Evolutionary conservation across 2,888 invertebrate species (phyloP).

Genomic region (Lydus trimaculatus): DNA sequence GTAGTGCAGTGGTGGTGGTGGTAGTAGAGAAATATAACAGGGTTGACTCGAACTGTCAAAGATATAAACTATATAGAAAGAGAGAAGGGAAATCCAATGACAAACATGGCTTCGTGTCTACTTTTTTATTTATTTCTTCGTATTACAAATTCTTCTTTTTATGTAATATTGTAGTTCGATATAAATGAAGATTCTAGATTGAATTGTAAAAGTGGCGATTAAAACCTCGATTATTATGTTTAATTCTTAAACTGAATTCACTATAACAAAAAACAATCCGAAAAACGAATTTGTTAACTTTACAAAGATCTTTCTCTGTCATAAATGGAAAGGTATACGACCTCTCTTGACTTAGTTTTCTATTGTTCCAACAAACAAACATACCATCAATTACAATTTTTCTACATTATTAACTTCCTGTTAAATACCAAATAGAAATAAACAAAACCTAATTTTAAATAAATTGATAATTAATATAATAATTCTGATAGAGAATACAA

Average conservation of each 20-base stretch:
- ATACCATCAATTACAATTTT: not conserved
- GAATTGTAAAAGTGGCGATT: too few relatives aligned
- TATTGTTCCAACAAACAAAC: slow-evolving; percentile 6
- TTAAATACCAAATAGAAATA: not conserved
- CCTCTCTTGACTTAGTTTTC: slow-evolving; percentile 8
- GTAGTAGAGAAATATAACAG: slow-evolving; percentile 1
- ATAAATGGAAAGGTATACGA: slow-evolving; percentile 7
- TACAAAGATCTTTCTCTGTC: not conserved
- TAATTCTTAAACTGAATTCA: too few relatives aligned
- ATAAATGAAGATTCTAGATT: not conserved
- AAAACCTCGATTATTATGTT: too few relatives aligned
- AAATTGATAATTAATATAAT: not conserved
- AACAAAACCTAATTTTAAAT: not conserved
- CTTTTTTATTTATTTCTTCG: not conserved
- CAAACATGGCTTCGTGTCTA: not conserved
- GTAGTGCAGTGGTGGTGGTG: slow-evolving; percentile 3
- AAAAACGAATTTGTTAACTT: not conserved
- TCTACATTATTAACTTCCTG: slow-evolving; percentile 1
- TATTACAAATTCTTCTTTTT: not conserved
- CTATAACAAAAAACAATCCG: not conserved
- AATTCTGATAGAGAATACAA: not conserved
- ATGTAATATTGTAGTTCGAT: too few relatives aligned
- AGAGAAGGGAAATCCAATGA: not conserved
- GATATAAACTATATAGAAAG: not conserved
- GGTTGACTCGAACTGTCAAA: not conserved